These are phyloP conservation scores for Euura lappo DNA, from an alignment of 1,140 invertebrate species.

Conservation along the genomic window DNA sequence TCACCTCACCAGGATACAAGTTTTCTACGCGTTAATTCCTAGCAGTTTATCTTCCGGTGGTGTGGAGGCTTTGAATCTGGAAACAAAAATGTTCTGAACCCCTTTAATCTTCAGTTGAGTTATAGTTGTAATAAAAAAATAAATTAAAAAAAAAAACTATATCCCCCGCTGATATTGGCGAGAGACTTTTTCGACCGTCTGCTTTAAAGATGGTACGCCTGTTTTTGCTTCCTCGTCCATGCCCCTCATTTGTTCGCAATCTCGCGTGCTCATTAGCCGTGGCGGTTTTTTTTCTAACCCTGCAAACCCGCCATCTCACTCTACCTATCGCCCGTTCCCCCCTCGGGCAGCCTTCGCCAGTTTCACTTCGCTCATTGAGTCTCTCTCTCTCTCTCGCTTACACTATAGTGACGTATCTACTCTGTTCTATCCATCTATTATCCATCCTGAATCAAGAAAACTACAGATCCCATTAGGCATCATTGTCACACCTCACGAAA, in stretches of 20 bases:
- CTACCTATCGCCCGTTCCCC: neutral
- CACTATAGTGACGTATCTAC: neutral
- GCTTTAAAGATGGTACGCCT: neutral
- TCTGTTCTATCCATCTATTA: neutral
- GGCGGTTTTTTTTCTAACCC: constrained; percentile 5
- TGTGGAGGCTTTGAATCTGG: neutral
- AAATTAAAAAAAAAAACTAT: too few species aligned
- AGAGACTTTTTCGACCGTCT: neutral
- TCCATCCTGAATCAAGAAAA: neutral
- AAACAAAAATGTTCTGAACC: constrained; percentile 3
- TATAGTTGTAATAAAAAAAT: neutral
- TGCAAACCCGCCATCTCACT: constrained; percentile 5
- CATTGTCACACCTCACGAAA: neutral
- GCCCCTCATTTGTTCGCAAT: constrained; percentile 12
- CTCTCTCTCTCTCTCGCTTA: neutral
- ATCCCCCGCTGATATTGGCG: neutral
- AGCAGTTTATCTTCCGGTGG: neutral
- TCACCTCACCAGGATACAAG: too few species aligned
- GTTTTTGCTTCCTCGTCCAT: neutral
- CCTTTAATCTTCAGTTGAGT: constrained; percentile 1
- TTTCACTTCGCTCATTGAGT: neutral
- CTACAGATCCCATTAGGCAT: neutral
- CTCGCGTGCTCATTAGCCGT: constrained; percentile 15
- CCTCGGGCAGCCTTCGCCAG: neutral
- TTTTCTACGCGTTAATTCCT: neutral